Base-by-base conservation (phyloP, 2,797 vertebrate species). In the Octomys mimax region DNA sequence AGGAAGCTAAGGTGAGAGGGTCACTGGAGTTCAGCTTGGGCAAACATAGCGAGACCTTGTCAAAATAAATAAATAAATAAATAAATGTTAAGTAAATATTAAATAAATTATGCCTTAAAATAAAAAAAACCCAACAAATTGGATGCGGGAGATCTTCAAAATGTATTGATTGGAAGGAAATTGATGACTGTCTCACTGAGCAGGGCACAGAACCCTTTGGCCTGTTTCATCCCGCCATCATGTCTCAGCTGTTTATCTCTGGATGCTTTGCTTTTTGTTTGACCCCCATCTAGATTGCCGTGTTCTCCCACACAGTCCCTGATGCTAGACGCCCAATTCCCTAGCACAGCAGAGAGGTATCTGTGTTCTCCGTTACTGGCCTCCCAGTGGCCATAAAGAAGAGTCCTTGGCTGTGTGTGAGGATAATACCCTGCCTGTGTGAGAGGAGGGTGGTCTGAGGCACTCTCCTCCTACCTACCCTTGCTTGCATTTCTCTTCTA, bases 221-320 rank as follows among this genome's bases (percentile, higher is more conserved):
- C 36, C 89, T 57, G 54, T 70, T 31, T 57, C 7, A 22, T 18
- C 19, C 10, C 0, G 42, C 21, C 71, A 33, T 71, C 14, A 33
- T 18, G 49, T 61, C 95, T 90, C 57, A 64, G 62, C 52, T 80
- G 49, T 77, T 89, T 64, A 79, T 77, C 64, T 70, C 21, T 87
- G 54, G 33, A 42, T 79, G 66, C 36, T 87, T 95, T 79, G 81
- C 59, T 75, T 94, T 93, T 80, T 62, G 52, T 71, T 33, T 86
- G 86, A 94, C 28, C 36, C 62, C 62, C 49, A 83, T 90, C 66
- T n/a, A 42, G 61, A 77, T 24, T 77, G 39, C n/a, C 87, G 85
- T 92, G 46, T 90, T 87, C 71, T 86, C 70, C 42, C 28, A 49
- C 85, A 61, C 31, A 64, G 57, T 66, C 26, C 18, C 16, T 42